Percentiles rank a stretch among this genome's conserved stretches.
These are phyloP conservation scores for Abrostola tripartita DNA, from an alignment of 2,888 invertebrate species.

Conservation along the genomic window DNA sequence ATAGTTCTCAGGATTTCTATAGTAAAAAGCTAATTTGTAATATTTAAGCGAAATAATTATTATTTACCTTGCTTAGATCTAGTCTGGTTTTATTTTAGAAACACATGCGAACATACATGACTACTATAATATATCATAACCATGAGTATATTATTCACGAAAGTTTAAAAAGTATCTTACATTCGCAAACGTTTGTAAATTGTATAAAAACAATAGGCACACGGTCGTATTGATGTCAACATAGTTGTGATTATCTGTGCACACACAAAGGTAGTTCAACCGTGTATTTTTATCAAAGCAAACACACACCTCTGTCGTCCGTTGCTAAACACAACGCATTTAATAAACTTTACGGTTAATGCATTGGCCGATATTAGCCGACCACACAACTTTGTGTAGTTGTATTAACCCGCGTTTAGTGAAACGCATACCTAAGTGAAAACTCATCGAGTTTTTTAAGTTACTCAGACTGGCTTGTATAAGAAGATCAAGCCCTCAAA, in stretches of 20 bases:
- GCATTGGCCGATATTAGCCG: conserved; percentile 30
- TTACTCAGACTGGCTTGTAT: conserved; percentile 49
- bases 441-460: conserved; percentile 52
- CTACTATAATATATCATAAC: too few species aligned
- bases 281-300: conserved; percentile 46
- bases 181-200: too few species aligned
- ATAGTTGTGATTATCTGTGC: conserved; percentile 33
- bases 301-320: conserved; percentile 36
- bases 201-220: conserved; percentile 9
- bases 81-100: too few species aligned
- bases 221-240: conserved; percentile 37
- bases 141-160: too few species aligned
- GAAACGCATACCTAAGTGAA: conserved; percentile 24
- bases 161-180: too few species aligned
- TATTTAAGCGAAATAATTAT: too few species aligned
- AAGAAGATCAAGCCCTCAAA: conserved; percentile 65
- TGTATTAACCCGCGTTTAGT: conserved; percentile 27
- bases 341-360: conserved; percentile 16
- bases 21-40: too few species aligned
- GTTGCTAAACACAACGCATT: conserved; percentile 17
- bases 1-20: neutral
- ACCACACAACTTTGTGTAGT: conserved; percentile 19
- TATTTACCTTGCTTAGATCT: too few species aligned
- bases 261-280: conserved; percentile 23
- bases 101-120: too few species aligned